phyloP scores from a whole-genome alignment of 2,797 vertebrate genomes.

The Scomberomorus guttatus region DNA sequence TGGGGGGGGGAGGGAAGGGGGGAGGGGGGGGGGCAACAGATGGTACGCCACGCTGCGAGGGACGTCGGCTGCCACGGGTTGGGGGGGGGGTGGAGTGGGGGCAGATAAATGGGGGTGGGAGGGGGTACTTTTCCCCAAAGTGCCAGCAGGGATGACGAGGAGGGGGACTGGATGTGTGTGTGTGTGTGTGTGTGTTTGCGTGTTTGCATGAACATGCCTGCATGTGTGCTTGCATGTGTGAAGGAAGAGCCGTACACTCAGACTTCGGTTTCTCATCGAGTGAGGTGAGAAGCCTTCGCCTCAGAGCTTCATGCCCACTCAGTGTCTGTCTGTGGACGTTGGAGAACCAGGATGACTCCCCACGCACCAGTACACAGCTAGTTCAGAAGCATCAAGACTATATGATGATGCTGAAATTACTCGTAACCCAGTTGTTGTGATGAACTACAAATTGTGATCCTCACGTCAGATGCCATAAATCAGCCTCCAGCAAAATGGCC shows the following conservation, averaged over 20 bases:
- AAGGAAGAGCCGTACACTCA: conserved; percentile 45
- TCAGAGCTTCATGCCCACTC: conserved; percentile 56
- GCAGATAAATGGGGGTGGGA: conserved; percentile 81
- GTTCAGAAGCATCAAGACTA: conserved; percentile 49
- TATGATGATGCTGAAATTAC: conserved; percentile 72
- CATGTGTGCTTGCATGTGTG: conserved; percentile 53
- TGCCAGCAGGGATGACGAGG: conserved; percentile 83
- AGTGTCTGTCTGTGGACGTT: conserved; percentile 48
- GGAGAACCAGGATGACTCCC: conserved; percentile 47
- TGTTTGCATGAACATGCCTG: conserved; percentile 26
- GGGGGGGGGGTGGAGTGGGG: conserved; percentile 69
- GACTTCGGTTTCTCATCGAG: conserved; percentile 55
- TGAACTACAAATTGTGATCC: conserved; percentile 71
- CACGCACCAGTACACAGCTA: conserved; percentile 55
- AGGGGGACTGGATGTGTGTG: conserved; percentile 59
- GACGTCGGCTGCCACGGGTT: conserved; percentile 81
- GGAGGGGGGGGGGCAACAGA: conserved; percentile 80
- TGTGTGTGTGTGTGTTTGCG: conserved; percentile 53
- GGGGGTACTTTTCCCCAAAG: conserved; percentile 79
- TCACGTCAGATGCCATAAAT: conserved; percentile 71
- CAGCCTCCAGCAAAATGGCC: conserved; percentile 70
- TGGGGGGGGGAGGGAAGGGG: conserved; percentile 25
- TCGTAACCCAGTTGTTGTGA: conserved; percentile 80
- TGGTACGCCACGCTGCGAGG: conserved; percentile 85
- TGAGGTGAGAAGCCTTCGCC: conserved; percentile 64